These are phyloP conservation scores for Xylocopa sonorina DNA, from an alignment of 1,140 invertebrate genomes.

Conservation along the genomic window DNA sequence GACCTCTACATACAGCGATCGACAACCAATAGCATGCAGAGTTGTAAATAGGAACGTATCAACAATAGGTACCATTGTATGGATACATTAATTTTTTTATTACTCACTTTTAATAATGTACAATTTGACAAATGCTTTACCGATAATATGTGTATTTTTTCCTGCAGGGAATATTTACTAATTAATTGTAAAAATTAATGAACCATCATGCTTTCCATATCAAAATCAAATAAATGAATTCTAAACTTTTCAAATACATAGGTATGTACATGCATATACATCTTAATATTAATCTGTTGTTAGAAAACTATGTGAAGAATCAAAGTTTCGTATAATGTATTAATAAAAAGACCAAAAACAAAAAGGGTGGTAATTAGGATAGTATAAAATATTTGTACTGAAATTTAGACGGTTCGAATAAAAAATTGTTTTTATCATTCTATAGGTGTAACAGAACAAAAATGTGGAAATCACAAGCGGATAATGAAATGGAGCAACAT, in stretches of 20 bases:
- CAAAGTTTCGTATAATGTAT: not conserved
- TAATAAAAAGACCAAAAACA: not conserved
- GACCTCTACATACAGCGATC: slow-evolving; percentile 27
- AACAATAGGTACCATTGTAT: slow-evolving; percentile 7
- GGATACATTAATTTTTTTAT: not conserved
- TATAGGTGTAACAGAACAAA: not conserved
- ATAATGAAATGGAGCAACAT: not conserved
- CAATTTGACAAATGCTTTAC: not conserved
- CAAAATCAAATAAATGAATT: no score
- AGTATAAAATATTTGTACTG: not conserved
- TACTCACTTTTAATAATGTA: not conserved
- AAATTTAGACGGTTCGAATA: not conserved
- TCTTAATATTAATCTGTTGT: not conserved
- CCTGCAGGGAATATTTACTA: not conserved
- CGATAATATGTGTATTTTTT: not conserved
- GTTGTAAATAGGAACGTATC: slow-evolving; percentile 58
- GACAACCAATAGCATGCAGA: slow-evolving; percentile 58
- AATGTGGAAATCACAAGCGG: not conserved
- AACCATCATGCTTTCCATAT: not conserved
- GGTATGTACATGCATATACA: no score
- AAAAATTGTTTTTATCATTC: not conserved
- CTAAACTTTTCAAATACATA: not conserved
- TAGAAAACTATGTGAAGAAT: not conserved
- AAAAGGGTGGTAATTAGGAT: not conserved
- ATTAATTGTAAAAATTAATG: not conserved